Evolutionary conservation across 2,888 invertebrate genomes (phyloP), one percentile per base, ranked within the genome.

Genomic region (Leucophenga maculata): DNA sequence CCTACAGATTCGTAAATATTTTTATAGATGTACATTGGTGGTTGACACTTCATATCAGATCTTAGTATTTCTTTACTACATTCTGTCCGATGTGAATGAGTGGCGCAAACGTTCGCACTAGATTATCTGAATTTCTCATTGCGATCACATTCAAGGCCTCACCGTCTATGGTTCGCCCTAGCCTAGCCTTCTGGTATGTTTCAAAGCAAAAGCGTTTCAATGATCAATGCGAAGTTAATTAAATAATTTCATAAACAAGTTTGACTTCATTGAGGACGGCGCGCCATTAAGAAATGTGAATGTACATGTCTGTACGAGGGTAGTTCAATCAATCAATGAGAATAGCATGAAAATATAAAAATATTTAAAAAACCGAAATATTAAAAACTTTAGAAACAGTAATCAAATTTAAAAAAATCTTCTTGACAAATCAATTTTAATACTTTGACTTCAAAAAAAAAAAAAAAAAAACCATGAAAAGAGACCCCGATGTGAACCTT

Each of bases 241-340:
- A 72, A 73, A 75, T 79, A 77, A 76, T 74, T 68, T 69, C 66
- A 70, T 77, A 80, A 78, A 82, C 83, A 78, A 83, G 82, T 82
- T 80, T 70, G 65, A 46, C 65, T 65, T 65, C 52, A 54, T 64
- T 50, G 50, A 20, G 26, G 20, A 20, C 55, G 52, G 26, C 65
- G 65, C 11, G 8, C 39, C 39, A 39, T 39, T 11, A 39, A 39
- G 39, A 11, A 11, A 39, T 39, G 39, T 39, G 39, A 39, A 39
- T 39, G 39, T 39, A 11, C 9, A 39, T 11, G 8, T 32, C 3
- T 39, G 39, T 11, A 11, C 39, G 39, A 39, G 39, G 39, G 39
- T 3, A 11, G 39, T 8, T 39, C 39, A 26, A 26, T 26, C 26
- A 26, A 26, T 3, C 4, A 39, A 1, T 11, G 11, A 11, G 8